Base-by-base conservation (phyloP, 2,797 vertebrate genomes). In the Glyptemys insculpta region DNA sequence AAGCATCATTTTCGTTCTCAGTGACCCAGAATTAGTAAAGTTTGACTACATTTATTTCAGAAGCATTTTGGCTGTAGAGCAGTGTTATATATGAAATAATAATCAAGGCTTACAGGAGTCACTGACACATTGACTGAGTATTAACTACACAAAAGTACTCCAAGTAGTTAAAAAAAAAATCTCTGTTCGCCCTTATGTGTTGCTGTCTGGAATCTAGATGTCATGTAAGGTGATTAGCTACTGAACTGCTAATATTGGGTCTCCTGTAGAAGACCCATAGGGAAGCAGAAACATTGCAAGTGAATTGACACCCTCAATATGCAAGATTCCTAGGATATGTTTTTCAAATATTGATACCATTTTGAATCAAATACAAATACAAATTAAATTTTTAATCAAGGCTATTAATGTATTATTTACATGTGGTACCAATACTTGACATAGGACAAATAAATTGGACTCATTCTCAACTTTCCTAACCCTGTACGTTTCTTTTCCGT, bases 211-310 rank as follows among this genome's bases (percentile, higher is more conserved):
- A 79, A 56, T 50, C 29, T 37, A 6, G 47, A 2, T 56, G 52
- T 16, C 16, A 44, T 29, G 25, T 57, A 29, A 34, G 5, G 2
- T 65, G 23, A 53, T n/a, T 86, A 23, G 14, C 11, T 62, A 44
- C 34, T 19, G 4, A 44, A n/a, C 3, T 4, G 12, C 2, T 5
- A 31, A 31, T 0, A 3, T 41, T 81, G 25, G 65, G 15, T 44
- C 47, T 10, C 12, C 18, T 44, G 0, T 8, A 79, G 8, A 27
- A 49, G 23, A 16, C 53, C 8, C 10, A 2, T 19, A 37, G 6
- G 21, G 83, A 8, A 57, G 7, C 21, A 59, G 19, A 83, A 85
- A 54, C 37, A 29, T 18, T 19, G 90, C 29, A 44, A 3, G 1
- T 50, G 34, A 6, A 34, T 86, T 57, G 27, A 76, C 76, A 27